phyloP scores from a whole-genome alignment of 2,113 vertebrate genomes.

The Halichoerus grypus region DNA sequence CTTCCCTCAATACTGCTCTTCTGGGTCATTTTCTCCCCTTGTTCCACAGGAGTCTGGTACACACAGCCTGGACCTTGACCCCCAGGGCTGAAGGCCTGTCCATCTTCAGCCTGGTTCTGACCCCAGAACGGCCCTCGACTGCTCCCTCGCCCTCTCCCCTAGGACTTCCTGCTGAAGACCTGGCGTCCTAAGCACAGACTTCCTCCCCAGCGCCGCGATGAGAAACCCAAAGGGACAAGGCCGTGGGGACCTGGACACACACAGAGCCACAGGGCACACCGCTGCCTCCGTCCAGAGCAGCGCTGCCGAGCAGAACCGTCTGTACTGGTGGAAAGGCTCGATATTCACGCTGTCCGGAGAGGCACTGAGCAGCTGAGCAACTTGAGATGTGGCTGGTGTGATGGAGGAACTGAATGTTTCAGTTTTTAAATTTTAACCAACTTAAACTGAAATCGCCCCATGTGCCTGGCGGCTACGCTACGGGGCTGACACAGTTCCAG shows the following conservation, averaged over 20 bases:
- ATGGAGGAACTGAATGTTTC: background rate
- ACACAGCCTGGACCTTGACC: background rate
- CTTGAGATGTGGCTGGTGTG: background rate
- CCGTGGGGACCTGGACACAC: background rate
- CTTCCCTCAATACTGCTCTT: background rate
- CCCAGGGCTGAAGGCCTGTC: background rate
- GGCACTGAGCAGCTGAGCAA: background rate
- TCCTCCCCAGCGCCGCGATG: background rate
- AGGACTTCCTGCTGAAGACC: background rate
- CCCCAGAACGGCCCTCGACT: background rate
- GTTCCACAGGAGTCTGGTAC: background rate
- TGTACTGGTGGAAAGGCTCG: fast-evolving
- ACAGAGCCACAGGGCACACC: background rate
- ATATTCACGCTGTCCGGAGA: fast-evolving
- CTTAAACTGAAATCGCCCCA: background rate
- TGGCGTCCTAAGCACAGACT: background rate
- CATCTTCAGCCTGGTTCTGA: background rate
- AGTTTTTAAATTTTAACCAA: background rate
- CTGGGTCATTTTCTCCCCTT: too few species aligned
- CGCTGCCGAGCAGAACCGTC: background rate
- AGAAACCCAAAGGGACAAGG: background rate
- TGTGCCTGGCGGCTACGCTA: background rate
- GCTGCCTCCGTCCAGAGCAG: background rate
- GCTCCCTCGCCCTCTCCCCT: too few species aligned
- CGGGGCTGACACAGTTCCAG: too few species aligned